phyloP scores from a whole-genome alignment of 2,888 invertebrate genomes.

The Zonitis immaculata region DNA sequence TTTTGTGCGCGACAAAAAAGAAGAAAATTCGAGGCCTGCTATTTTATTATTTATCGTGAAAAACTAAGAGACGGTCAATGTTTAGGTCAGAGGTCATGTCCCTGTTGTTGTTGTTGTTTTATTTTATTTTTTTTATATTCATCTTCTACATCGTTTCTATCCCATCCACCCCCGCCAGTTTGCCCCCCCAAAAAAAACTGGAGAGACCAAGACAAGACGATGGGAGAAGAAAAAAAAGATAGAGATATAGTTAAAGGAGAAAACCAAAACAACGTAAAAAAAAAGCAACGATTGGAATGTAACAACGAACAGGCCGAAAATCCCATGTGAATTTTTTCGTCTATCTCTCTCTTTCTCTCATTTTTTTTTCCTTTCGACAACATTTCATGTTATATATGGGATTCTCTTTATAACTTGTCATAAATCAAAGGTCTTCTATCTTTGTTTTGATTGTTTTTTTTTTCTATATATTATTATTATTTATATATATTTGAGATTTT shows the following conservation, averaged over 20 bases:
- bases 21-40: not conserved
- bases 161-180: conserved; percentile 7
- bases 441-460: not conserved
- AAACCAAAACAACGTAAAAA: too few species aligned
- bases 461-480: too few species aligned
- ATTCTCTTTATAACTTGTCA: conserved; percentile 1
- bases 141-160: too few species aligned
- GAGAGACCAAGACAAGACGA: too few species aligned
- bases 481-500: too few species aligned
- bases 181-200: too few species aligned
- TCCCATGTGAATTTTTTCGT: conserved; percentile 22
- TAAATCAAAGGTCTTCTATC: not conserved
- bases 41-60: not conserved
- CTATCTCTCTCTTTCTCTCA: conserved; percentile 4
- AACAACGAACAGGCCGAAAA: conserved; percentile 3
- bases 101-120: not conserved
- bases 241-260: too few species aligned
- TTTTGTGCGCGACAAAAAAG: too few species aligned
- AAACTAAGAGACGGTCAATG: not conserved
- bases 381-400: conserved; percentile 1
- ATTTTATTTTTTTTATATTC: too few species aligned
- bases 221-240: not conserved
- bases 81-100: conserved; percentile 11
- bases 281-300: not conserved
- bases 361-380: not conserved